A percentile compares a stretch with the other conserved stretches of the same genome.
Conservation (phyloP, 2,888 invertebrate genomes). For the Dicranocentrus wangi region DNA sequence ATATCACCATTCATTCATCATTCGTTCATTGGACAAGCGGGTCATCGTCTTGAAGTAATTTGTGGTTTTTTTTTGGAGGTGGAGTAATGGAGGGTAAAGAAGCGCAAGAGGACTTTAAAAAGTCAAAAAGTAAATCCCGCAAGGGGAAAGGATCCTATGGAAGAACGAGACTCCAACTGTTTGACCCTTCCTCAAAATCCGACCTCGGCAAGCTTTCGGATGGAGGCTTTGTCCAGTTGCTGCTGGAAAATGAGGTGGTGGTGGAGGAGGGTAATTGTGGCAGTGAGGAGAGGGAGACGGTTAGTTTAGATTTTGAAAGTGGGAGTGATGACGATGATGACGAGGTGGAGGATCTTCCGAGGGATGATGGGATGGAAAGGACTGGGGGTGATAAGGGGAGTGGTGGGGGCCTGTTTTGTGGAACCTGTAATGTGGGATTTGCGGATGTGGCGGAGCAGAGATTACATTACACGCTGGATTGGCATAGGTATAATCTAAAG, state of each 20-base stretch:
- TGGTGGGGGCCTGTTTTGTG: constrained; percentile 47
- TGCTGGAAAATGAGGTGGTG: constrained; percentile 17
- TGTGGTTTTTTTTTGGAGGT: no score
- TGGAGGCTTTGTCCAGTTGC: constrained; percentile 21
- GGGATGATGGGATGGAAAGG: neutral
- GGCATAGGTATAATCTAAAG: constrained; percentile 89
- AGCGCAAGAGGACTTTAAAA: no score
- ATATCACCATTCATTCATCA: no score
- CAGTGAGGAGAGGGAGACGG: neutral
- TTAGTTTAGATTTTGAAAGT: constrained; percentile 30
- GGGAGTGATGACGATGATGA: constrained; percentile 29
- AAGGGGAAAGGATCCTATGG: neutral
- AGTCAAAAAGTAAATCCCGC: neutral
- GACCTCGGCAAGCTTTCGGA: constrained; percentile 56
- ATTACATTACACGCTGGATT: constrained; percentile 86
- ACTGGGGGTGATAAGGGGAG: neutral
- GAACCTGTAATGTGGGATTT: constrained; percentile 63
- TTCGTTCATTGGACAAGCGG: no score
- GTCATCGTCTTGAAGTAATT: no score
- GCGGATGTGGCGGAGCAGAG: constrained; percentile 79
- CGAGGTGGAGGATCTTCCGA: constrained; percentile 6
- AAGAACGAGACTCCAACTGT: constrained; percentile 56
- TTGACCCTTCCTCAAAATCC: constrained; percentile 54
- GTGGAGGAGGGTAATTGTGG: constrained; percentile 1
- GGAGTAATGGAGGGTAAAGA: no score